Evolutionary conservation across 2,113 vertebrate genomes (phyloP).

Genomic region (Glareola pratincola): DNA sequence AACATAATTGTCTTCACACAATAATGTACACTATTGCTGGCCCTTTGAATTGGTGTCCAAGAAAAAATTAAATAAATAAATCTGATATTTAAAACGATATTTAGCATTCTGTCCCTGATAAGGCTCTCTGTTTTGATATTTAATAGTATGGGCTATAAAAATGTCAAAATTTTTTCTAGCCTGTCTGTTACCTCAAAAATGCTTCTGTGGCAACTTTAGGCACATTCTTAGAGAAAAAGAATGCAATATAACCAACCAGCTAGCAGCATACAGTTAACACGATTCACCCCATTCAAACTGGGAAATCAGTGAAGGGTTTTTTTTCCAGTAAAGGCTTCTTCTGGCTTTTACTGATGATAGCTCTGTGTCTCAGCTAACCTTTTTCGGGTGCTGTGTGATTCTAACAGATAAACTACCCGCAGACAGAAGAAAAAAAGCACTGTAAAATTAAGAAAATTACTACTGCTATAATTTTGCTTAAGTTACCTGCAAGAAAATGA

Average conservation of each 20-base stretch:
- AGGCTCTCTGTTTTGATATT: background rate
- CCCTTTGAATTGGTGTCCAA: background rate
- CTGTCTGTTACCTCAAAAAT: slow-evolving; percentile 6
- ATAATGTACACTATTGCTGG: background rate
- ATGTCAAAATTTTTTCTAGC: slow-evolving; percentile 7
- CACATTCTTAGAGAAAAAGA: slow-evolving; percentile 13
- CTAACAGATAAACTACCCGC: background rate
- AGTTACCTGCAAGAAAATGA: background rate
- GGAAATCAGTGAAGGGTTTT: background rate
- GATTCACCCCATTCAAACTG: background rate
- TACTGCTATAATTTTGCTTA: background rate
- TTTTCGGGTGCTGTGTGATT: background rate
- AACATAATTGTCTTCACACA: background rate
- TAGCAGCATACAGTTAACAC: background rate
- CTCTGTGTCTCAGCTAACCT: background rate
- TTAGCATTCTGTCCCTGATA: background rate
- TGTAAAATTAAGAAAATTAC: background rate
- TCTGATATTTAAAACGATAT: background rate
- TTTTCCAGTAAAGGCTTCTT: background rate
- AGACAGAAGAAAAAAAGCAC: background rate
- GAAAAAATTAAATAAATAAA: background rate
- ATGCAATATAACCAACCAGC: background rate
- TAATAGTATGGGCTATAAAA: background rate
- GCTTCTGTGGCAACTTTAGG: background rate
- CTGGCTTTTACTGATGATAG: background rate